Base-by-base conservation (phyloP, 2,888 invertebrate genomes). In the Biston betularia region DNA sequence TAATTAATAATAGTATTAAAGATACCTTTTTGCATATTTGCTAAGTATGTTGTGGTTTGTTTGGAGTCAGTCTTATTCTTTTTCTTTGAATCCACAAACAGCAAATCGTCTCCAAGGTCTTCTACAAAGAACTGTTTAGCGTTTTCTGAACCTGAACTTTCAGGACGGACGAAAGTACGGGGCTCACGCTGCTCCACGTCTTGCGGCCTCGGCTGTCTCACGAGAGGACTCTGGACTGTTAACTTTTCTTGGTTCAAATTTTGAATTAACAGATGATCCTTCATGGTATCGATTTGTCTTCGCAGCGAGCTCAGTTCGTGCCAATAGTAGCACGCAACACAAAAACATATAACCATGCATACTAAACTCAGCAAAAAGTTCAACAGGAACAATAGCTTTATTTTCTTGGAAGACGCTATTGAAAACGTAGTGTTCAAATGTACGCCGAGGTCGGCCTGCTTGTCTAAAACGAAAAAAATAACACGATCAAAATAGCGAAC, bases 351-450 rank as follows among this genome's bases (percentile, higher is more conserved):
- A 58, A 89, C 80, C 84, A 93, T 88, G 78, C 91, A 91, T 38
- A 90, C 75, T 35, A 91, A 79, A 74, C 89, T 89, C 69, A 93
- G 80, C 74, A 92, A 85, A 82, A 93, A 90, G 82, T 90, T 93
- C 59, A 92, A 76, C 61, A 92, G 79, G 79, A 93, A 90, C 78
- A 93, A 82, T 72, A 92, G 83, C 82, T 86, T 91, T 75, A 93
- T 88, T 89, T 92, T 93, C 90, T 90, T 92, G 82, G 92, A 92
- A 89, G 93, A 92, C 88, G 90, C 92, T 81, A 92, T 88, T 62
- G 92, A 89, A 75, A 92, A 86, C 63, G 92, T 93, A 44, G 93
- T 92, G 76, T 93, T 92, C 76, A 93, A 90, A 75, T 93, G 92
- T 60, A 93, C 88, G 74, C 92, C 93, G 78, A 92, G 89, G 76